A percentile compares a stretch with the other conserved stretches of the same genome.
phyloP scores from a whole-genome alignment of 2,888 invertebrate genomes.

The Ditylenchus weischeri region DNA sequence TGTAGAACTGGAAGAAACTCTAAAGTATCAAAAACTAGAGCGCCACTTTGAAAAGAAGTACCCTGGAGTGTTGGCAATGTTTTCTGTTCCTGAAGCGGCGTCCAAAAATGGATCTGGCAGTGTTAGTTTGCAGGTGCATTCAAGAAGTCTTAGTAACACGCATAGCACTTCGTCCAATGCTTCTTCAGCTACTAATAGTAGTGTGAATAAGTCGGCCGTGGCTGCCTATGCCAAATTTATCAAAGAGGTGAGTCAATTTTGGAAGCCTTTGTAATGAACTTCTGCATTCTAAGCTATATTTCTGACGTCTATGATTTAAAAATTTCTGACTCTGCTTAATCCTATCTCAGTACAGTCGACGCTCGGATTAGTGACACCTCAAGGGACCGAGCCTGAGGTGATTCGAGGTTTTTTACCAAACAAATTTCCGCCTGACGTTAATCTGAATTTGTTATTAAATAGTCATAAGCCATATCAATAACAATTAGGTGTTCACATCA shows the following conservation, averaged over 20 bases:
- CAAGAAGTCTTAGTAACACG: background rate
- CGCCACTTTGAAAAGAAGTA: conserved; percentile 36
- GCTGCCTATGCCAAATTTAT: conserved; percentile 28
- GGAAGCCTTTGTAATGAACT: too few relatives aligned
- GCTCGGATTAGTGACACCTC: too few relatives aligned
- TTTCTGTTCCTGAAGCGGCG: conserved; percentile 5
- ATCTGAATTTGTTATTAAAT: too few relatives aligned
- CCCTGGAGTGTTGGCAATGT: conserved; percentile 30
- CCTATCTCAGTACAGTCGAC: too few relatives aligned
- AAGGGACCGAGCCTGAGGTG: too few relatives aligned
- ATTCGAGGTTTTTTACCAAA: too few relatives aligned
- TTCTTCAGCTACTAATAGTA: background rate
- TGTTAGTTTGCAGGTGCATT: background rate
- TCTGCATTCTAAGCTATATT: too few relatives aligned
- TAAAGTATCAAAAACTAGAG: conserved; percentile 35
- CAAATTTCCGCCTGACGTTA: too few relatives aligned
- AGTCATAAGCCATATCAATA: too few relatives aligned
- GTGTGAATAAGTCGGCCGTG: conserved; percentile 24
- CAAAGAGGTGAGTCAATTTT: conserved; percentile 27
- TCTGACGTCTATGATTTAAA: too few relatives aligned
- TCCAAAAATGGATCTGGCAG: background rate
- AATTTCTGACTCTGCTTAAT: too few relatives aligned
- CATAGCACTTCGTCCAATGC: background rate
- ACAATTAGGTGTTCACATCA: too few relatives aligned
- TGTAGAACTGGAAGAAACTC: conserved; percentile 31